A percentile compares a stretch with the other conserved stretches of the same genome.
Evolutionary conservation across 2,888 invertebrate genomes (phyloP).

Genomic region (Glyphotaelius pellucidus): DNA sequence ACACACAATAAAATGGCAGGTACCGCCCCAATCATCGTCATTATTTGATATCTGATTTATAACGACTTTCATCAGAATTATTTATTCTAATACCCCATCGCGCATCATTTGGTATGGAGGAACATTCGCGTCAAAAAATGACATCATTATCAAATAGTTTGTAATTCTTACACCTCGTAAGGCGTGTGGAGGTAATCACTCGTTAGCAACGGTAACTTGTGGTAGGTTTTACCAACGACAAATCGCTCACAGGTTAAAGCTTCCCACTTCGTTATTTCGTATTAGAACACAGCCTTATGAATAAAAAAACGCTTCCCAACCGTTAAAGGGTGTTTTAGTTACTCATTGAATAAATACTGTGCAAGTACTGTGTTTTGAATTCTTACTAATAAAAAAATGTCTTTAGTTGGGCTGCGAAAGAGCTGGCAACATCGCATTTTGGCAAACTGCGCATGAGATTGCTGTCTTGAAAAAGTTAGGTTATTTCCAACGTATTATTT

Average conservation of each 20-base stretch:
- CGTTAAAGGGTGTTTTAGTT: too few relatives aligned
- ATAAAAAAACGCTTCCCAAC: too few relatives aligned
- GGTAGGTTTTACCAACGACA: not conserved
- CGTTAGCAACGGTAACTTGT: not conserved
- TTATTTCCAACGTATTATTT: too few relatives aligned
- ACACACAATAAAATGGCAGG: not conserved
- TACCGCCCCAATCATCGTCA: not conserved
- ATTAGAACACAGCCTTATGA: too few relatives aligned
- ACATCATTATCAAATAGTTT: slow-evolving; percentile 35
- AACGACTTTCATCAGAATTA: not conserved
- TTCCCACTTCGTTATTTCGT: too few relatives aligned
- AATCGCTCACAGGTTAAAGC: not conserved
- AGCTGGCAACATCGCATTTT: too few relatives aligned
- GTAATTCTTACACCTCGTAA: not conserved
- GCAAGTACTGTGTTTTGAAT: too few relatives aligned
- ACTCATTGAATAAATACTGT: too few relatives aligned
- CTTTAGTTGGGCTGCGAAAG: too few relatives aligned
- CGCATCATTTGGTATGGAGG: not conserved
- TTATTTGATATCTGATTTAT: not conserved
- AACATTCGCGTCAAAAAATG: slow-evolving; percentile 29
- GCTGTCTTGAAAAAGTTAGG: too few relatives aligned
- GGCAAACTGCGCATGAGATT: too few relatives aligned
- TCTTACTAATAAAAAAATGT: too few relatives aligned
- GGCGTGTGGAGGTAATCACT: not conserved
- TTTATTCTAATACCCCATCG: not conserved